These are phyloP conservation scores for Chrysolina americana DNA, from an alignment of 2,888 invertebrate genomes.

Conservation along the genomic window DNA sequence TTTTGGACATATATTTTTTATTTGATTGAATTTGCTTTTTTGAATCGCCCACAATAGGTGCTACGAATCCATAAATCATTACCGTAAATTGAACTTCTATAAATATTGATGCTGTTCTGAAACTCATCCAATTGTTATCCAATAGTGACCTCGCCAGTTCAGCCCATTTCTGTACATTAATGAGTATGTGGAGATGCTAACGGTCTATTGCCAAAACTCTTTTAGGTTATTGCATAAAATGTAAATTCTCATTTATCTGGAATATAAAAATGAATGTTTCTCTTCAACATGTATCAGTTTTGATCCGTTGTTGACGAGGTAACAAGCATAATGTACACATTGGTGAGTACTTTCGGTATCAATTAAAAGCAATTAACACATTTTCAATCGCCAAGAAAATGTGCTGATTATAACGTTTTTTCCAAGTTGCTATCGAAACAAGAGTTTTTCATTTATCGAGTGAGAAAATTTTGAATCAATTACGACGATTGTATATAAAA, in stretches of 20 bases:
- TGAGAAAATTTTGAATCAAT: too few relatives aligned
- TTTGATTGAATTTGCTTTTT: too few relatives aligned
- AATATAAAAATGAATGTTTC: not conserved
- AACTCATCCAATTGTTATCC: not conserved
- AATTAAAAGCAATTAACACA: not conserved
- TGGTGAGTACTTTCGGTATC: not conserved
- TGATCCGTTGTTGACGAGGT: not conserved
- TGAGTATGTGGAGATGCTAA: not conserved
- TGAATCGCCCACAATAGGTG: too few relatives aligned
- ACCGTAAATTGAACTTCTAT: not conserved
- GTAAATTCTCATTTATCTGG: not conserved
- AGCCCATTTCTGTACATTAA: not conserved
- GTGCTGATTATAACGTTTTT: too few relatives aligned
- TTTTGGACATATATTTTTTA: too few relatives aligned
- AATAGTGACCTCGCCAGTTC: conserved; percentile 1
- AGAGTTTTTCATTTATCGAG: too few relatives aligned
- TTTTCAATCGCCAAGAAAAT: not conserved
- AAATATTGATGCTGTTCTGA: not conserved
- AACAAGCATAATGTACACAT: conserved; percentile 9
- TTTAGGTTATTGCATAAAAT: not conserved
- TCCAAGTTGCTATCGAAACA: too few relatives aligned
- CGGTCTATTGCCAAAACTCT: not conserved
- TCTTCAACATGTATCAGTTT: not conserved
- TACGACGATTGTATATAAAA: too few relatives aligned
- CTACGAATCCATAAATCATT: too few relatives aligned